These are phyloP conservation scores for Mungos mungo DNA, from an alignment of 2,113 vertebrate genomes.

Conservation along the genomic window DNA sequence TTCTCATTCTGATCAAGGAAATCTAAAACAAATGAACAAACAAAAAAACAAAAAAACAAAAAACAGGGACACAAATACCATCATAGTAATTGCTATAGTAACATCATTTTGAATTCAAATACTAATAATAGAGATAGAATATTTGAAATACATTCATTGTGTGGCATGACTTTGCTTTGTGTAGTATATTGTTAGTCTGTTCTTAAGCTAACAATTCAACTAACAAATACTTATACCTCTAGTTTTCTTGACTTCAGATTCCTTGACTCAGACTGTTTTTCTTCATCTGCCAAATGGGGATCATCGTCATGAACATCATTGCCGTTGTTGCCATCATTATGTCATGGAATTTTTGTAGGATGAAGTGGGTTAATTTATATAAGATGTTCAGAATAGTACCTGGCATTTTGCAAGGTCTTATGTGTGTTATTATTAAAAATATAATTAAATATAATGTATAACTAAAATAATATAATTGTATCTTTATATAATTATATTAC, in stretches of 20 bases:
- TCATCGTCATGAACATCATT: neutral
- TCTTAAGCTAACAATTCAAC: neutral
- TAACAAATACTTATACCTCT: neutral
- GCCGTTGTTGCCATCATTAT: neutral
- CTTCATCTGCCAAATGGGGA: neutral
- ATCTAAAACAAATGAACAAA: neutral
- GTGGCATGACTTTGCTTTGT: neutral
- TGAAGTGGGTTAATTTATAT: neutral
- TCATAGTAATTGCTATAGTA: neutral
- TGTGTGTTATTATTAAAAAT: neutral
- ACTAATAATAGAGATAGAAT: neutral
- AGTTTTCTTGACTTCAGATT: neutral
- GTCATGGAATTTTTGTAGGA: neutral
- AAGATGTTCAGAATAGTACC: neutral
- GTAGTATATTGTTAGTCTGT: neutral
- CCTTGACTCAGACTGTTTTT: neutral
- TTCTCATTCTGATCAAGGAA: conserved; percentile 14
- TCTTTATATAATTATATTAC: neutral
- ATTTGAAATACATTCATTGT: neutral
- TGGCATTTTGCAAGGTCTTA: neutral
- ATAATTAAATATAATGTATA: neutral
- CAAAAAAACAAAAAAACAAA: neutral
- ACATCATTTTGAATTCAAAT: conserved; percentile 40
- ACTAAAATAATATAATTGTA: too few species aligned
- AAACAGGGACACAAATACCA: neutral